A percentile compares a stretch with the other conserved stretches of the same genome.
Conservation (phyloP, 2,888 invertebrate species). For the Lasioglossum malachurum region DNA sequence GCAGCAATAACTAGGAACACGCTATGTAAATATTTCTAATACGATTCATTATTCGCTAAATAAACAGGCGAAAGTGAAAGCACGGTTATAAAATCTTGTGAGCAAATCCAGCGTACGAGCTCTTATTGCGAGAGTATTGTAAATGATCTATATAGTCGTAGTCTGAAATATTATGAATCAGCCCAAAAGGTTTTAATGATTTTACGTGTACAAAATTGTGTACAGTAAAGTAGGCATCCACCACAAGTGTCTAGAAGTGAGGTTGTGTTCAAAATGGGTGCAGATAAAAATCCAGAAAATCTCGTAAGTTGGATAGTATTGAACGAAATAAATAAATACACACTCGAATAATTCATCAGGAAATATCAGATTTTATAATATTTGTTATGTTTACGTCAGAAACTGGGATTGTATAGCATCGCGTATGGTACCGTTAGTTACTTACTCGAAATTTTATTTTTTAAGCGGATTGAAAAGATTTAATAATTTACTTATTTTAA, state of each 20-base stretch:
- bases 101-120: not conserved
- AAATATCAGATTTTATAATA: not conserved
- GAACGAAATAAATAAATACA: not conserved
- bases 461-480: not conserved
- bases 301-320: conserved; percentile 45
- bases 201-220: conserved; percentile 41
- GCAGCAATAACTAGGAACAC: not conserved
- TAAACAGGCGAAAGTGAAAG: not conserved
- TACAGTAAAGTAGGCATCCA: conserved; percentile 1
- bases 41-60: not conserved
- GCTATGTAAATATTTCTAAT: not conserved
- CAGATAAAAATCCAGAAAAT: conserved; percentile 50
- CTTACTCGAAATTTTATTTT: not conserved
- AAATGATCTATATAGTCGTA: not conserved
- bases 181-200: conserved; percentile 9
- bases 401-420: not conserved
- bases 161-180: not conserved
- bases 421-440: conserved; percentile 39
- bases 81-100: too few relatives aligned
- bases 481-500: not conserved
- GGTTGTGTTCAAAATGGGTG: conserved; percentile 54
- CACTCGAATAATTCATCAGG: not conserved
- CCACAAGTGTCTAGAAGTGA: conserved; percentile 22
- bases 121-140: not conserved
- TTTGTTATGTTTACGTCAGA: not conserved